These are phyloP conservation scores for Rotaria magnacalcarata DNA, from an alignment of 2,888 invertebrate species.

Conservation along the genomic window DNA sequence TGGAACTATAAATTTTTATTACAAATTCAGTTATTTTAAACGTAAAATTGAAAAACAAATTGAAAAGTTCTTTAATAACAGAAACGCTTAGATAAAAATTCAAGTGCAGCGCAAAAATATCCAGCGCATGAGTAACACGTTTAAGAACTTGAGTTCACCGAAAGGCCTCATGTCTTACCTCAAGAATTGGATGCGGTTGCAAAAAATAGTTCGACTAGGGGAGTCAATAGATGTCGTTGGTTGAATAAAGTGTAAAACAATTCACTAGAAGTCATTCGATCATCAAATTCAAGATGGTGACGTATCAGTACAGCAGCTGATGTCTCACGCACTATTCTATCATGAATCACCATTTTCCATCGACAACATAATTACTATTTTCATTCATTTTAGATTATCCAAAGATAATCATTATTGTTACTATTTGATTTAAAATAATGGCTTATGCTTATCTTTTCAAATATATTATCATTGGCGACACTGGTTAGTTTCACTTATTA, in stretches of 20 bases:
- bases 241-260: not conserved
- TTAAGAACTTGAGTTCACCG: too few relatives aligned
- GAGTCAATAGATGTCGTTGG: not conserved
- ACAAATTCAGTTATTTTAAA: too few relatives aligned
- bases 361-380: not conserved
- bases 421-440: constrained; percentile 64
- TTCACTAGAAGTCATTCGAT: not conserved
- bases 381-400: not conserved
- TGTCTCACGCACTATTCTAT: not conserved
- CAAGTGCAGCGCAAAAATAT: too few relatives aligned
- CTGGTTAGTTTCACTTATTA: constrained; percentile 66
- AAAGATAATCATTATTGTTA: constrained; percentile 64
- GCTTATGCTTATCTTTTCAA: constrained; percentile 99
- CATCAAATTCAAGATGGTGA: not conserved
- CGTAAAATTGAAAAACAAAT: too few relatives aligned
- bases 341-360: not conserved
- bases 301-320: not conserved
- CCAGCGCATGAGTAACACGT: too few relatives aligned
- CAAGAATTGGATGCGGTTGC: too few relatives aligned
- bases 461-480: constrained; percentile 98
- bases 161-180: too few relatives aligned
- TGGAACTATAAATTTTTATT: too few relatives aligned
- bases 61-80: too few relatives aligned
- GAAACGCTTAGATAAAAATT: too few relatives aligned
- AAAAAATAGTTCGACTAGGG: too few relatives aligned